These are phyloP conservation scores for Caenorhabditis japonica DNA, from an alignment of 2,888 invertebrate species.

Conservation along the genomic window DNA sequence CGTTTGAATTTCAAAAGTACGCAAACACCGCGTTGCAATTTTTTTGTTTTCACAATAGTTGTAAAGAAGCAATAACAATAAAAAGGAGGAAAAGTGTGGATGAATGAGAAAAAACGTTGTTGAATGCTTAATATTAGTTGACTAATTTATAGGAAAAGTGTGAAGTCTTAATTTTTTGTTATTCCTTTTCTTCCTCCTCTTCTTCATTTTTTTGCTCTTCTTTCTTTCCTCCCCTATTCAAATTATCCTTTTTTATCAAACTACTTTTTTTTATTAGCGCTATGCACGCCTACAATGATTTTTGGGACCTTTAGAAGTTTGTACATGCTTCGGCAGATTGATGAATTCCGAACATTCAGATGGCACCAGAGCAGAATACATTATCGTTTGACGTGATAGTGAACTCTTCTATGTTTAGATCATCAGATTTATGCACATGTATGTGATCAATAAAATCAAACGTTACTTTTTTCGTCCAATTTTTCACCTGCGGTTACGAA, in stretches of 20 bases:
- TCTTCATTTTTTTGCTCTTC: neutral
- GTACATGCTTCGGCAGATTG: conserved; percentile 31
- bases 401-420: neutral
- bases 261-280: too few relatives aligned
- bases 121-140: conserved; percentile 8
- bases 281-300: too few relatives aligned
- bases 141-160: conserved; percentile 8
- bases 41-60: too few relatives aligned
- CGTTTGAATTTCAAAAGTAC: too few relatives aligned
- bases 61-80: neutral
- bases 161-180: neutral
- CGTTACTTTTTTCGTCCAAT: too few relatives aligned
- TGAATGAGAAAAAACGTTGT: neutral
- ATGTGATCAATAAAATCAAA: too few relatives aligned
- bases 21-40: too few relatives aligned
- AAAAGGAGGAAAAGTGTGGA: neutral
- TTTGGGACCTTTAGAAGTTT: conserved; percentile 4
- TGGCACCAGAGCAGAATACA: conserved; percentile 22
- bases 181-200: neutral
- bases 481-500: too few relatives aligned
- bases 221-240: neutral
- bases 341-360: conserved; percentile 16
- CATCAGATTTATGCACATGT: neutral
- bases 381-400: conserved; percentile 5
- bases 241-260: neutral